phyloP scores from a whole-genome alignment of 2,797 vertebrate species.

The Tokudaia tokunoshimensis region DNA sequence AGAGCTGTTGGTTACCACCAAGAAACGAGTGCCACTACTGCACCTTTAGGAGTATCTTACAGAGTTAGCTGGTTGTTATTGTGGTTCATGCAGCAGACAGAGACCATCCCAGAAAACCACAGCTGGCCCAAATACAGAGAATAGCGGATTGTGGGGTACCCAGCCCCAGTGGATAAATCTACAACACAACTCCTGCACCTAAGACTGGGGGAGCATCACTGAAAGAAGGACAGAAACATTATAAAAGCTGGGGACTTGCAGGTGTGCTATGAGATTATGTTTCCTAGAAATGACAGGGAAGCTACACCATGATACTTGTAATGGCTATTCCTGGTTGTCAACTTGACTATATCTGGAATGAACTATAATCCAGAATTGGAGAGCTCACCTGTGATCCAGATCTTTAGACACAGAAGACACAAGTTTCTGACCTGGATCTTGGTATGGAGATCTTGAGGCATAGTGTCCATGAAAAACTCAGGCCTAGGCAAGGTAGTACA shows the following conservation, averaged over 20 bases:
- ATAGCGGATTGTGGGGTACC: neutral
- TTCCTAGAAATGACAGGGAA: neutral
- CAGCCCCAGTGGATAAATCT: neutral
- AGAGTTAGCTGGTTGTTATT: neutral
- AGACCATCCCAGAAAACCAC: neutral
- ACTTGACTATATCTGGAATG: no score
- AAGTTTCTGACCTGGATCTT: no score
- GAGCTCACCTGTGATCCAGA: no score
- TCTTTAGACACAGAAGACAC: no score
- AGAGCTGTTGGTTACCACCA: neutral
- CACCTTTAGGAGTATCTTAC: neutral
- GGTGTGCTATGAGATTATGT: neutral
- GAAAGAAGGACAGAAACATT: neutral
- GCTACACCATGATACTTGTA: neutral
- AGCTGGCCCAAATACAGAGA: neutral
- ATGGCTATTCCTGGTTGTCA: no score
- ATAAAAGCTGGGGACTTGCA: neutral
- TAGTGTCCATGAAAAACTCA: no score
- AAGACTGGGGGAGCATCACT: neutral
- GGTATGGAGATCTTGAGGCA: no score
- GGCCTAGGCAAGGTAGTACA: no score
- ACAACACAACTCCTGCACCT: neutral
- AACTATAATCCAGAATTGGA: no score
- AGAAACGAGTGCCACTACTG: neutral
- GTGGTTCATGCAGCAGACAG: neutral